Base-by-base conservation (phyloP, 2,113 vertebrate species). In the Turdus rufiventris region DNA sequence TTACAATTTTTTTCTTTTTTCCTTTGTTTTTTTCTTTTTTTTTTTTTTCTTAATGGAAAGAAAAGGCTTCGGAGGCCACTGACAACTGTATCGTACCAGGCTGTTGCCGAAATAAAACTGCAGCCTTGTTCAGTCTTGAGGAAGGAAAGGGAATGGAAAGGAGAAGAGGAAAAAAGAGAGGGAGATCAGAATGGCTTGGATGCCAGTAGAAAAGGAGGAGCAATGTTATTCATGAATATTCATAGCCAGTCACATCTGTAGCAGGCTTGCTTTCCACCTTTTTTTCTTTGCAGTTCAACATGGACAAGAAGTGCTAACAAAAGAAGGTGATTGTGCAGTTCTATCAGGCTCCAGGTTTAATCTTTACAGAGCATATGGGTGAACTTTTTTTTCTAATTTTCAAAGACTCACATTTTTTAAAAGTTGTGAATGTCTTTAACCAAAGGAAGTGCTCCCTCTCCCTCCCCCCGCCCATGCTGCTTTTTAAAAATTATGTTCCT, bases 211-310 rank as follows among this genome's bases (percentile, higher is more conserved):
- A 98, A 97, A 97, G 94, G 97, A 98, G 97, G 95, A 98, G 98
- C 98, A 96, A 98, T 75, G 95, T 97, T 72, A 96, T 93, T 97
- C 97, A 99, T 99, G 99, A 99, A 99, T 99, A 99, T 99, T 99
- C 98, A 98, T 98, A 98, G 95, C 94, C 95, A 98, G 98, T 98
- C 98, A 98, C 98, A 99, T 99, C 98, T 98, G 98, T 98, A 99
- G 98, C 98, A 97, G 96, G 95, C 97, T 97, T 97, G 98, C 97
- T 98, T 97, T 98, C 97, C 96, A 98, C 97, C 96, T 98, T 98
- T 97, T 87, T 87, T 74, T 79, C 77, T 88, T 94, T 92, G 77
- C 96, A 81, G 93, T 95, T 97, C 94, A 97, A 96, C 95, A 89
- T 34, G 96, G 96, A 94, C 92, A 92, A 94, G 76, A 81, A 93